Evolutionary conservation across 2,797 vertebrate genomes (phyloP).

Genomic region (Cryptoblepharus egeriae): DNA sequence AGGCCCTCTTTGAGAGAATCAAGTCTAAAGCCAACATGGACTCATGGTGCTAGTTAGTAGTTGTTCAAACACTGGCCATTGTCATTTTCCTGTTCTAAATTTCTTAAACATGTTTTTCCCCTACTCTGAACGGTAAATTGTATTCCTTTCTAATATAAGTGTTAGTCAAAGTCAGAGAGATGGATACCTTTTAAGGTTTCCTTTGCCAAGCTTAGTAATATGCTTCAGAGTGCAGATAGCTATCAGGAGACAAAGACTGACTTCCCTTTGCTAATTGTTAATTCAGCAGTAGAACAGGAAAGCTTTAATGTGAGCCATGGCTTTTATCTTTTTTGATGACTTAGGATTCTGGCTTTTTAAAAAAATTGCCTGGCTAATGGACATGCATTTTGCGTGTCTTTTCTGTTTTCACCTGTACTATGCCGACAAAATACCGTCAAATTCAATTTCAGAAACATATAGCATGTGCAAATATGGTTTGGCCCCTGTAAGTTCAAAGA

Average conservation of each 20-base stretch:
- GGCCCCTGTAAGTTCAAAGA: conserved; percentile 10
- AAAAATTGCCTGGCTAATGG: conserved; percentile 42
- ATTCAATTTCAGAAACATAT: conserved; percentile 36
- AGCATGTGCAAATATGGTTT: conserved; percentile 7
- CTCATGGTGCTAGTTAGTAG: not conserved
- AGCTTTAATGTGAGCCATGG: conserved; percentile 56
- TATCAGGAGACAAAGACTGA: conserved; percentile 55
- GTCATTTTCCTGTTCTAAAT: not conserved
- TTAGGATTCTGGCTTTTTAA: conserved; percentile 54
- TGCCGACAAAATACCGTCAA: conserved; percentile 33
- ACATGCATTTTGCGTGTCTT: conserved; percentile 30
- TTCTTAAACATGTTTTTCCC: not conserved
- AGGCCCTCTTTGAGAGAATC: not conserved
- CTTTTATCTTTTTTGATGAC: conserved; percentile 68
- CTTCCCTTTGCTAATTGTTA: conserved; percentile 66
- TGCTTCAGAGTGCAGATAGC: conserved; percentile 63
- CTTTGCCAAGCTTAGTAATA: conserved; percentile 19
- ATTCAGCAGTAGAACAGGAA: conserved; percentile 64
- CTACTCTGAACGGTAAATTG: conserved; percentile 16
- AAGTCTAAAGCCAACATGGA: not conserved
- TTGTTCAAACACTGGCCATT: not conserved
- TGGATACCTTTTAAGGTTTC: conserved; percentile 52
- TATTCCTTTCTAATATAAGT: not conserved
- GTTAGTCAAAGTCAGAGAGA: conserved; percentile 25
- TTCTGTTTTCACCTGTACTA: conserved; percentile 47